Percentiles rank a stretch among this genome's conserved stretches.
phyloP scores from a whole-genome alignment of 2,888 invertebrate species.

The Leptinotarsa haldemani region DNA sequence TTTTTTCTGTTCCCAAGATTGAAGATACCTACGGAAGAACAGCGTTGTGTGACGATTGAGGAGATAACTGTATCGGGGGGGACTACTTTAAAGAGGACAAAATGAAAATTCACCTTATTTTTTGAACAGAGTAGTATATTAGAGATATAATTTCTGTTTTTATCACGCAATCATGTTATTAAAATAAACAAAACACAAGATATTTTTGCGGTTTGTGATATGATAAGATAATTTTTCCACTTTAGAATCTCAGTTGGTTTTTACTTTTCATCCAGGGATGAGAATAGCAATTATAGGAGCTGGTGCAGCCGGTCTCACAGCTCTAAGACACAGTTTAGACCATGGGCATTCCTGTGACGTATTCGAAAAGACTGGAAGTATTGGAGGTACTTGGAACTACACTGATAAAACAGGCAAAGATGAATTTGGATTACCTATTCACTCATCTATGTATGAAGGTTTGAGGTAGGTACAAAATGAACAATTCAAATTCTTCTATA shows the following conservation, averaged over 20 bases:
- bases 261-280: constrained; percentile 43
- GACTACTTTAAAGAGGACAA: too few relatives aligned
- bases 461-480: constrained; percentile 68
- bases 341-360: constrained; percentile 70
- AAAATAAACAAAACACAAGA: too few relatives aligned
- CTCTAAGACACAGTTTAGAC: constrained; percentile 56
- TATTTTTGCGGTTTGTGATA: neutral
- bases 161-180: too few relatives aligned
- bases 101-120: too few relatives aligned
- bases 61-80: too few relatives aligned
- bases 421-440: constrained; percentile 75
- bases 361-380: constrained; percentile 75
- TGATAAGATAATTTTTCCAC: neutral
- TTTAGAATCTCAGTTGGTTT: neutral
- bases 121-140: too few relatives aligned
- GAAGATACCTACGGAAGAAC: too few relatives aligned
- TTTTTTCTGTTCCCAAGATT: too few relatives aligned
- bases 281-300: constrained; percentile 57
- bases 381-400: constrained; percentile 87
- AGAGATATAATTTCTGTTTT: too few relatives aligned
- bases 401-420: constrained; percentile 74
- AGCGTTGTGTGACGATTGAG: too few relatives aligned
- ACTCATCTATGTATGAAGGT: constrained; percentile 84
- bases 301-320: constrained; percentile 54
- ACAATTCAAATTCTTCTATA: too few relatives aligned